Evolutionary conservation across 2,113 vertebrate species (phyloP), one percentile per base, ranked within the genome.

Genomic region (Chauna torquata): DNA sequence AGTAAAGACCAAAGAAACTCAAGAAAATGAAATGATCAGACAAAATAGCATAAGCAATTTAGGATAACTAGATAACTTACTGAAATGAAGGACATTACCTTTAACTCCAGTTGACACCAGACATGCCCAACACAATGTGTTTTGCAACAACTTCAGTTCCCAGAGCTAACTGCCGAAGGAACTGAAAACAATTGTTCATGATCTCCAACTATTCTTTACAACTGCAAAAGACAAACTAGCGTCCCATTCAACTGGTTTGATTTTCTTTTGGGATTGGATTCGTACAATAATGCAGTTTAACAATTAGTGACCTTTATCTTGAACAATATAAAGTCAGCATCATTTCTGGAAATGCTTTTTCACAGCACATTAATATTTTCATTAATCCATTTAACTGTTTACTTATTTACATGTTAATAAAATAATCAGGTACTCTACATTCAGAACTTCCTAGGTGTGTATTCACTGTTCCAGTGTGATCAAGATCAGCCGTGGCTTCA

Each of bases 1-100:
- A 92, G 88, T 96, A 97, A 98, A 98, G 97, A 97, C 97, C 97
- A 98, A 98, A 98, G 97, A 98, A 98, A 98, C 97, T 97, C 97
- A 81, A 42, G 49, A 94, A 94, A 96, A 96, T 95, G 91, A 96
- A 96, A 94, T 88, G 92, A 97, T 88, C 84, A 86, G 83, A 92
- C 96, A 74, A 86, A 92, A 92, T 1, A 90, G 44, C 54, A 90
- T 81, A 96, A 34, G 77, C 50, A 95, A 92, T 42, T 82, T 92
- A 96, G 96, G 86, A 93, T 59, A 91, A 91, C 82, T 45, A 77
- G 91, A 92, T 81, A 96, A 95, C 72, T 90, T 75, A 94, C 52
- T 74, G 93, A 92, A 85, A 86, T 86, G 85, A 96, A 95, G 83
- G 85, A 96, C 88, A 96, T 96, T 93, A 96, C 92, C 95, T 94